Percentiles rank a stretch among this genome's conserved stretches.
phyloP scores from a whole-genome alignment of 2,797 vertebrate species.

The Rhincodon typus region DNA sequence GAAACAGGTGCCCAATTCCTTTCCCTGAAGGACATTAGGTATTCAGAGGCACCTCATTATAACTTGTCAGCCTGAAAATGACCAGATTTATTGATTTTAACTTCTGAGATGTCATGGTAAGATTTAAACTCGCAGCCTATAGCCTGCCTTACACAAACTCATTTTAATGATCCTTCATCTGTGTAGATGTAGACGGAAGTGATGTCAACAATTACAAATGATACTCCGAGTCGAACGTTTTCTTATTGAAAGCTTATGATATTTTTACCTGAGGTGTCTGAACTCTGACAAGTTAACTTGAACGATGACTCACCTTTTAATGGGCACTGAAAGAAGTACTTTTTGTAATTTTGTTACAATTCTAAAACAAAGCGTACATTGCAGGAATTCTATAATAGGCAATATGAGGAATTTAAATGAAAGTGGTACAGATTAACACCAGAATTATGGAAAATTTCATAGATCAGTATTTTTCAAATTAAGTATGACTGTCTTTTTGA shows the following conservation, averaged over 20 bases:
- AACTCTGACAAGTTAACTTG: background rate
- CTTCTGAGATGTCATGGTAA: background rate
- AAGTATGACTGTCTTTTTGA: too few species aligned
- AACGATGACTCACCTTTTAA: background rate
- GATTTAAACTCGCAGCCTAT: background rate
- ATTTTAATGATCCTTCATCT: background rate
- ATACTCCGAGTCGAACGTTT: background rate
- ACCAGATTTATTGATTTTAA: slow-evolving; percentile 10
- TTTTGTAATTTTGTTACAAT: background rate
- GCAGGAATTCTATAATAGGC: background rate
- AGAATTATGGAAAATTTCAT: background rate
- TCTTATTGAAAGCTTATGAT: background rate
- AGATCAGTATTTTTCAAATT: background rate
- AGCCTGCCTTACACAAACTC: background rate
- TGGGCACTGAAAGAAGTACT: too few species aligned
- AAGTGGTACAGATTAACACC: background rate
- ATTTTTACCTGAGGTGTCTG: background rate
- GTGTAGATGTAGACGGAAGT: background rate
- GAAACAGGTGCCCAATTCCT: background rate
- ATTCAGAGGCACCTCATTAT: background rate
- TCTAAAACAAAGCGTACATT: background rate
- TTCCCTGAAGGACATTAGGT: background rate
- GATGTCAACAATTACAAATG: background rate
- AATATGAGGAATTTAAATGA: background rate
- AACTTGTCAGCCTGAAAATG: background rate